Conservation (phyloP, 2,888 invertebrate genomes). For the Nipponacmea schrenckii region DNA sequence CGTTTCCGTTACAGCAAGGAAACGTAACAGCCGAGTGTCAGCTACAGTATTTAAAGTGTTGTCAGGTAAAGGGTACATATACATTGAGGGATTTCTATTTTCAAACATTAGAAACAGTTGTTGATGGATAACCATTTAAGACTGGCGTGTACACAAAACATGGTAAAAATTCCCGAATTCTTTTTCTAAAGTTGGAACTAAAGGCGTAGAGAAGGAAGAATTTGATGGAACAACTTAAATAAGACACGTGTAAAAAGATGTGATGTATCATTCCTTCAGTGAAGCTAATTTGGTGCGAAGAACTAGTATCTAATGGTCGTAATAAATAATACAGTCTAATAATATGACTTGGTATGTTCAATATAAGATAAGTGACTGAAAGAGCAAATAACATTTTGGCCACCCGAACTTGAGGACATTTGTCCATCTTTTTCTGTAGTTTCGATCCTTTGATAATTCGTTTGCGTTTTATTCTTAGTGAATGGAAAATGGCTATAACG, state of each 20-base stretch:
- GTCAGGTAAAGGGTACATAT: too few species aligned
- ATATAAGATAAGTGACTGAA: conserved; percentile 31
- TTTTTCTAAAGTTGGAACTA: conserved; percentile 35
- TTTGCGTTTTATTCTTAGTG: conserved; percentile 1
- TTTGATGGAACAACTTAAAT: conserved; percentile 33
- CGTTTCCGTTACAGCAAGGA: too few species aligned
- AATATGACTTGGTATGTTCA: conserved; percentile 39
- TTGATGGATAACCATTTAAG: not conserved
- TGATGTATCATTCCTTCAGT: conserved; percentile 25
- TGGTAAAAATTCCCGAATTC: conserved; percentile 9
- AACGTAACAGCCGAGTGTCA: too few species aligned
- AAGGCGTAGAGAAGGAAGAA: conserved; percentile 36
- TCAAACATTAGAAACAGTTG: too few species aligned
- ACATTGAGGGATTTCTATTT: too few species aligned
- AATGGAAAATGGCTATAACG: conserved; percentile 27
- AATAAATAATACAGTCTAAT: conserved; percentile 35
- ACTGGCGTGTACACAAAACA: not conserved
- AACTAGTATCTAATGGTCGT: not conserved
- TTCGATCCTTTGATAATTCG: conserved; percentile 14
- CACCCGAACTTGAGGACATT: conserved; percentile 33
- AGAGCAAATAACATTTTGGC: conserved; percentile 38
- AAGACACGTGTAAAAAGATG: conserved; percentile 30
- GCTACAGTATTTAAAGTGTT: too few species aligned
- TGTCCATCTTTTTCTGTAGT: conserved; percentile 5
- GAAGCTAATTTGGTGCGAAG: not conserved